Base-by-base conservation (phyloP, 1,140 invertebrate species). In the Chironomus striatipennis region DNA sequence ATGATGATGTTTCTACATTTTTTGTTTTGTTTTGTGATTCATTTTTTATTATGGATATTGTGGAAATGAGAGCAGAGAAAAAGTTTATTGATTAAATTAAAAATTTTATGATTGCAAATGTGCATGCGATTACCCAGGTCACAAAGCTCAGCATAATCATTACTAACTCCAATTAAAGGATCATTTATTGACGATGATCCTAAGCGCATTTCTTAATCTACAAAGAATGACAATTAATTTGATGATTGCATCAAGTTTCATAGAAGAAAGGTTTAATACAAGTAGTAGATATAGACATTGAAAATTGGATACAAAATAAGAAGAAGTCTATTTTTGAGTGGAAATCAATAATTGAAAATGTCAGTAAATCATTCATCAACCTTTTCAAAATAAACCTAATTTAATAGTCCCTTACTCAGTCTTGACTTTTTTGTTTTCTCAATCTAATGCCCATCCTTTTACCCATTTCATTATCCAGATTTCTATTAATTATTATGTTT, bases 111-210 rank as follows among this genome's bases (percentile, higher is more conserved):
- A 5, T 34, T 34, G 24, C 24, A 5, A 34, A 34, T 34, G 24
- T 34, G 24, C 24, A 34, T 34, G 24, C 24, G 24, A 34, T 80
- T 81, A 79, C 81, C 81, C 79, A 82, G 79, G 79, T 82, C 81
- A 78, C 81, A 82, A 78, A 82, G 78, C 82, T 82, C 81, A 76
- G 81, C 81, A 81, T 82, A 82, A 75, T 82, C 81, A 77, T 82
- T 82, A 77, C 81, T 81, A 80, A 80, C 80, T 80, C 65, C 65
- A 70, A 70, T 70, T 70, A 70, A 21, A 20, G 65, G 65, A 70
- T 70, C n/a, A 70, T 70, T 18, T 18, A 18, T 70, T 70, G 18
- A 10, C 6, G 65, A 70, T 10, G 65, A 70, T 21, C 65, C 65
- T 70, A 70, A 70, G 65, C 65, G 65, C 65, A 70, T 70, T 70